These are phyloP conservation scores for Phataginus tetradactyla DNA, from an alignment of 2,797 vertebrate species.

Conservation along the genomic window DNA sequence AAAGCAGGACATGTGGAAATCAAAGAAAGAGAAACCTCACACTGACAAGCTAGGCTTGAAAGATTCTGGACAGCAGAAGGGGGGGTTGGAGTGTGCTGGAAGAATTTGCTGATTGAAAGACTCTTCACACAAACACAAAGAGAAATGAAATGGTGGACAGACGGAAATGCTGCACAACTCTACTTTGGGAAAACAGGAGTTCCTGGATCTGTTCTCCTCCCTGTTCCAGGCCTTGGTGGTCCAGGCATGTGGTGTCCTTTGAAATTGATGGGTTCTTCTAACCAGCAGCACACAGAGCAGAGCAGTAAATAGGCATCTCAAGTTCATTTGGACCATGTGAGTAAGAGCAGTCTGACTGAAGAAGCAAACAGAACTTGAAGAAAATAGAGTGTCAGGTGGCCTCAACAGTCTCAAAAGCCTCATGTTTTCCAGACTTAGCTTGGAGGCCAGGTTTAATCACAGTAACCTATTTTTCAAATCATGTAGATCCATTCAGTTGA, in stretches of 20 bases:
- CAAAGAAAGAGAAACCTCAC: conserved; percentile 30
- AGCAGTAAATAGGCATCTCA: neutral
- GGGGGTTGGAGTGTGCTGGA: neutral
- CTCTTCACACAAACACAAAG: neutral
- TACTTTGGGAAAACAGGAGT: neutral
- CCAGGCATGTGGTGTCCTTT: neutral
- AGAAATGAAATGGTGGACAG: neutral
- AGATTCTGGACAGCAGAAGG: neutral
- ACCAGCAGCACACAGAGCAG: neutral
- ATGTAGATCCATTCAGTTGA: neutral
- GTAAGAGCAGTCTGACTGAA: neutral
- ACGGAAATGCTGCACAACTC: neutral
- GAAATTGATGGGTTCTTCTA: neutral
- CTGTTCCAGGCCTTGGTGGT: neutral
- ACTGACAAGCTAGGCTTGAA: neutral
- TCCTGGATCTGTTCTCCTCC: neutral
- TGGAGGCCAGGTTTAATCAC: conserved; percentile 32
- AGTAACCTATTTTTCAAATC: neutral
- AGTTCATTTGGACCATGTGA: neutral
- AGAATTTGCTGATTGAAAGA: neutral
- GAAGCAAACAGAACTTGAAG: neutral
- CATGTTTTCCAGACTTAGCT: neutral
- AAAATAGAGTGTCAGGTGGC: neutral
- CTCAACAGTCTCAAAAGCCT: neutral
- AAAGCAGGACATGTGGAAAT: conserved; percentile 8